Percentiles rank a stretch among this genome's conserved stretches.
These are phyloP conservation scores for Eunapius fragilis DNA, from an alignment of 37 sponge, comb jelly and placozoan species.

Conservation along the genomic window DNA sequence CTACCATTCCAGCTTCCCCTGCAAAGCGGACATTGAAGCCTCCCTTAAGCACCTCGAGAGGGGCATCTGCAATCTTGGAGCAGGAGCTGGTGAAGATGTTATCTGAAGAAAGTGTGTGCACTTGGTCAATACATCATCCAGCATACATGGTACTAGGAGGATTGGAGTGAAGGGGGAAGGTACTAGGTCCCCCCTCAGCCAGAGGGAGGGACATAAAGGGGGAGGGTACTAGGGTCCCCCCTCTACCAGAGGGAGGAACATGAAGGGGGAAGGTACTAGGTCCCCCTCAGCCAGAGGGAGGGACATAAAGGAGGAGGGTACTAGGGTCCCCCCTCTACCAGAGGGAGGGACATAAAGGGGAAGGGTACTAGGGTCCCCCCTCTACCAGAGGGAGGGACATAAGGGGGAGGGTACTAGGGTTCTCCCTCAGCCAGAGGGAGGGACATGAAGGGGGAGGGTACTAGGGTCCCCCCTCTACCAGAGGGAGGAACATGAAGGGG, in stretches of 20 bases:
- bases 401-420: background rate
- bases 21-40: slow-evolving; percentile 61
- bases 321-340: background rate
- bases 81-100: slow-evolving; percentile 82
- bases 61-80: slow-evolving; percentile 24
- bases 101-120: slow-evolving; percentile 8
- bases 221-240: background rate
- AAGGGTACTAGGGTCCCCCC: too few species aligned
- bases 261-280: background rate
- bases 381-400: background rate
- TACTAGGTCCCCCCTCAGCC: too few species aligned
- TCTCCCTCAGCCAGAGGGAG: too few species aligned
- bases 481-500: background rate
- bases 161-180: background rate
- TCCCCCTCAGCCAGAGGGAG: too few species aligned
- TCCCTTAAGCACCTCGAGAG: slow-evolving; percentile 51
- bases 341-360: background rate
- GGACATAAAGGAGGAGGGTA: too few species aligned
- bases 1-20: slow-evolving; percentile 92
- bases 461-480: too few species aligned
- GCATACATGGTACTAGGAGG: background rate
- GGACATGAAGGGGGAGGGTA: background rate
- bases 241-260: background rate
- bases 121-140: background rate
- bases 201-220: background rate